Percentiles rank a stretch among this genome's conserved stretches.
phyloP scores from a whole-genome alignment of 2,888 invertebrate genomes.

The Clostera curtula region DNA sequence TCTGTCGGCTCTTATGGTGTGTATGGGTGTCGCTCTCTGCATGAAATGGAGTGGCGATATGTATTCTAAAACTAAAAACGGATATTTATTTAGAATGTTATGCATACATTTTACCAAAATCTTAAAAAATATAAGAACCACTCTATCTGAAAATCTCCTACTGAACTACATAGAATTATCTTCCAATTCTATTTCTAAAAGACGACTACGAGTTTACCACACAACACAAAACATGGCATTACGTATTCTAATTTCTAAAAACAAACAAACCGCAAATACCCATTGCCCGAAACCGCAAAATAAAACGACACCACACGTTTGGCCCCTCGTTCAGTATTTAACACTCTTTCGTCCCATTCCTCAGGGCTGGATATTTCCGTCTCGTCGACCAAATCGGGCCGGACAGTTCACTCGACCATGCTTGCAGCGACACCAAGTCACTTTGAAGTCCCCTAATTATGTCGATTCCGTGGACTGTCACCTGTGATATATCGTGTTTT shows the following conservation, averaged over 20 bases:
- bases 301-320: constrained; percentile 21
- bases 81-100: too few relatives aligned
- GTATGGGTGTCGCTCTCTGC: too few relatives aligned
- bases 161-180: too few relatives aligned
- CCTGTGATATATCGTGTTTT: constrained; percentile 29
- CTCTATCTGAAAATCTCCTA: too few relatives aligned
- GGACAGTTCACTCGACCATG: constrained; percentile 39
- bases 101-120: too few relatives aligned
- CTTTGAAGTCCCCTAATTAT: constrained; percentile 50
- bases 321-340: constrained; percentile 24
- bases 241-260: neutral
- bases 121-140: too few relatives aligned
- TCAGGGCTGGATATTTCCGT: constrained; percentile 34
- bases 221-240: neutral
- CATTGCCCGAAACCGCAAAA: constrained; percentile 21
- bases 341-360: constrained; percentile 24
- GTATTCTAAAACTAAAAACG: too few relatives aligned
- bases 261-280: constrained; percentile 14
- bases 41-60: too few relatives aligned
- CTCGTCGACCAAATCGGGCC: constrained; percentile 40
- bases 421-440: constrained; percentile 25
- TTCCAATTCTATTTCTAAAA: too few relatives aligned
- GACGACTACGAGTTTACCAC: neutral
- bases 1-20: too few relatives aligned
- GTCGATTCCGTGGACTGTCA: constrained; percentile 37